phyloP scores from a whole-genome alignment of 1,140 invertebrate genomes.

The Gonatopus flavifemur region DNA sequence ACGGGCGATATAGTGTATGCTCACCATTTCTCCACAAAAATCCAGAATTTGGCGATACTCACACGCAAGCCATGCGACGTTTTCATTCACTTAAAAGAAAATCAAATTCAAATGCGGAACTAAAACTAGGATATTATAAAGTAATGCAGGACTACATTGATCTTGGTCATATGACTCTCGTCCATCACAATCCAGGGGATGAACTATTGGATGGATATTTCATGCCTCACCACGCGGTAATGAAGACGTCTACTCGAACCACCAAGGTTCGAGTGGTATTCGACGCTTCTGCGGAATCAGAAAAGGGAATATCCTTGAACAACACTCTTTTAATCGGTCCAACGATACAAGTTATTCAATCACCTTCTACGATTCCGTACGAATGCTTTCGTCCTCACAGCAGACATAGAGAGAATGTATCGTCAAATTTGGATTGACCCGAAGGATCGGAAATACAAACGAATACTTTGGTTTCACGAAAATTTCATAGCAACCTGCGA shows the following conservation, averaged over 20 bases:
- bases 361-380: constrained; percentile 17
- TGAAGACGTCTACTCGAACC: too few relatives aligned
- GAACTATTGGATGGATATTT: constrained; percentile 31
- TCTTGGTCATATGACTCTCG: neutral
- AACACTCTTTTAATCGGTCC: constrained; percentile 25
- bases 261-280: too few relatives aligned
- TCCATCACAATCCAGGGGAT: too few relatives aligned
- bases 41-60: neutral
- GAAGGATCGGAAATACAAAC: constrained; percentile 8
- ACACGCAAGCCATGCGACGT: neutral
- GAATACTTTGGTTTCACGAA: neutral
- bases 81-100: neutral
- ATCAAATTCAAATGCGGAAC: neutral
- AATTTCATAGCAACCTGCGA: constrained; percentile 6
- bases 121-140: neutral
- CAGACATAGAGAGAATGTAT: constrained; percentile 15
- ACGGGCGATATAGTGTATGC: neutral
- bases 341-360: constrained; percentile 26
- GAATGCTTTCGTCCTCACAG: constrained; percentile 3
- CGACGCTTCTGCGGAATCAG: too few relatives aligned
- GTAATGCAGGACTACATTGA: neutral
- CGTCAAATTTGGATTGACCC: neutral
- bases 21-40: neutral
- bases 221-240: constrained; percentile 56
- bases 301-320: too few relatives aligned